Percentiles rank a stretch among this genome's conserved stretches.
Evolutionary conservation across 2,113 vertebrate species (phyloP).

Genomic region (Epinephelus lanceolatus): DNA sequence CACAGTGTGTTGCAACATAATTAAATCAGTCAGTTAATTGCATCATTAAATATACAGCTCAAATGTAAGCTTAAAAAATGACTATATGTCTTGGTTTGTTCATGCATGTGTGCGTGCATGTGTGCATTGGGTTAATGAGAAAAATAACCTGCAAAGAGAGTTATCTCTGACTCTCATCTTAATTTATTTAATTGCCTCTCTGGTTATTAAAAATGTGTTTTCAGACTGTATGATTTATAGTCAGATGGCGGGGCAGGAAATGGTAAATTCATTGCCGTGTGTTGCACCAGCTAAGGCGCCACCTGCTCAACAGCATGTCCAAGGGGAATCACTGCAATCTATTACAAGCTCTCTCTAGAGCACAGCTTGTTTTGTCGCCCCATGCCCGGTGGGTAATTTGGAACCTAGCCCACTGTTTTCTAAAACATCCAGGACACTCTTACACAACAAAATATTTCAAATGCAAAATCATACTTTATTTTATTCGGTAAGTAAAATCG

Average conservation of each 20-base stretch:
- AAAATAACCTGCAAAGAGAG: conserved; percentile 67
- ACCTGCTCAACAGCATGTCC: conserved; percentile 85
- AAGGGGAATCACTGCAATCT: conserved; percentile 83
- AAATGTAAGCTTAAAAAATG: not conserved
- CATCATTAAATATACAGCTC: not conserved
- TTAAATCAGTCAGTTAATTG: not conserved
- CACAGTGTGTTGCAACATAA: not conserved
- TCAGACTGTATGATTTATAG: conserved; percentile 77
- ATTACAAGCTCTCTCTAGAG: conserved; percentile 84
- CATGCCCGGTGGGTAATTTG: conserved; percentile 81
- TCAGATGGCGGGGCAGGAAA: conserved; percentile 80
- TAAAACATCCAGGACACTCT: conserved; percentile 68
- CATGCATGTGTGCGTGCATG: conserved; percentile 4
- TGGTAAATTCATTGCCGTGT: conserved; percentile 80
- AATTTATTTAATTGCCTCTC: conserved; percentile 75
- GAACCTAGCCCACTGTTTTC: conserved; percentile 77
- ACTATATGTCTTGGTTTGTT: conserved; percentile 4
- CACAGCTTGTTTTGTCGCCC: conserved; percentile 81
- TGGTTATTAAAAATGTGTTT: conserved; percentile 78
- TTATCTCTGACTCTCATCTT: conserved; percentile 53
- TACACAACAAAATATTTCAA: conserved; percentile 61
- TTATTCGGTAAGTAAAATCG: conserved; percentile 30
- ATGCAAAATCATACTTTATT: conserved; percentile 13
- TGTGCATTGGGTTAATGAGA: conserved; percentile 53
- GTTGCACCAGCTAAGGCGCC: conserved; percentile 81